Percentiles rank a stretch among this genome's conserved stretches.
Conservation (phyloP, 2,888 invertebrate genomes). For the Globia sparganii region DNA sequence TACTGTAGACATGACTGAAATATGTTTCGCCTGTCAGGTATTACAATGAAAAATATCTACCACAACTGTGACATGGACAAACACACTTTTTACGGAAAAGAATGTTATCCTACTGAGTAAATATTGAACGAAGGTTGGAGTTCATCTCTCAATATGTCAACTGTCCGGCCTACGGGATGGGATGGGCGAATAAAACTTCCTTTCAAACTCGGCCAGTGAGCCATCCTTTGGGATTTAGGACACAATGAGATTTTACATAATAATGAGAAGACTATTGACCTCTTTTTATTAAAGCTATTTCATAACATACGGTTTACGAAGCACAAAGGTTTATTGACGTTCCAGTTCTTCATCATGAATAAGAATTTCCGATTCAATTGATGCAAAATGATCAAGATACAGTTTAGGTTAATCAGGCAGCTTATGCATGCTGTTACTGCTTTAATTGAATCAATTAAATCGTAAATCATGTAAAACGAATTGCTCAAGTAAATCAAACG, state of each 20-base stretch:
- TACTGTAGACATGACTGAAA: constrained; percentile 36
- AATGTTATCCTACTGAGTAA: constrained; percentile 72
- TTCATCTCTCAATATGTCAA: constrained; percentile 84
- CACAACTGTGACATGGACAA: constrained; percentile 63
- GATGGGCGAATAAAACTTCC: constrained; percentile 74
- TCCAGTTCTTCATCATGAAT: constrained; percentile 39
- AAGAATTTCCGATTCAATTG: constrained; percentile 33
- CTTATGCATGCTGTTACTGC: constrained; percentile 5
- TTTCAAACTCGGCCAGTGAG: constrained; percentile 73
- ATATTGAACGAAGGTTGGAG: constrained; percentile 82
- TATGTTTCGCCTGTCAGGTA: constrained; percentile 61
- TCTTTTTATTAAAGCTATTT: constrained; percentile 64
- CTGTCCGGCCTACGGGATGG: constrained; percentile 75
- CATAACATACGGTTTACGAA: constrained; percentile 49
- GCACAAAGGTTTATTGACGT: constrained; percentile 34
- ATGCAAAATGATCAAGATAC: constrained; percentile 27
- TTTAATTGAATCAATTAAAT: constrained; percentile 48
- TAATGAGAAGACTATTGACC: constrained; percentile 78
- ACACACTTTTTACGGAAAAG: constrained; percentile 41
- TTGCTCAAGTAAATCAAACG: constrained; percentile 41
- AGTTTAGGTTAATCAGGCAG: constrained; percentile 26
- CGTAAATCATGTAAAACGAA: constrained; percentile 34
- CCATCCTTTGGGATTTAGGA: constrained; percentile 77
- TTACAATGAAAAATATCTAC: constrained; percentile 63
- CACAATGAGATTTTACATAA: constrained; percentile 85